Conservation (phyloP, 2,888 invertebrate species). For the Choristoneura rosaceana region DNA sequence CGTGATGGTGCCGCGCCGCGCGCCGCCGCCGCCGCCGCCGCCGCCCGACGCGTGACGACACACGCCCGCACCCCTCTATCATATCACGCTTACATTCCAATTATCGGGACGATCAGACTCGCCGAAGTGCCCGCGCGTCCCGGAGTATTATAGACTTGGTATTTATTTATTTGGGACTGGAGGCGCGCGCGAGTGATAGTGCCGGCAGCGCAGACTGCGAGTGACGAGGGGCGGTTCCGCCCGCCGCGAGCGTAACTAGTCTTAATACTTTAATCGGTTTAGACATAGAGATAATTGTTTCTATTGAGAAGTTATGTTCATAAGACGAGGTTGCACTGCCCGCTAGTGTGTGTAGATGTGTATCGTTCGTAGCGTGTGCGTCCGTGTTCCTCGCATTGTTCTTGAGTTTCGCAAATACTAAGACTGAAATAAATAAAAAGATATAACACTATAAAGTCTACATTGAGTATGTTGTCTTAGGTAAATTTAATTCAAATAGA, state of each 20-base stretch:
- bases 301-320: conserved; percentile 63
- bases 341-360: conserved; percentile 61
- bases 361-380: conserved; percentile 60
- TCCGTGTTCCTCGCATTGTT: conserved; percentile 76
- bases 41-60: conserved; percentile 62
- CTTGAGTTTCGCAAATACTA: conserved; percentile 82
- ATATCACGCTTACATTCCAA: conserved; percentile 85
- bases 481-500: conserved; percentile 84
- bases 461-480: conserved; percentile 83
- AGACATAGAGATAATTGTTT: conserved; percentile 65
- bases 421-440: conserved; percentile 84
- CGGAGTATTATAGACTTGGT: conserved; percentile 81
- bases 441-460: conserved; percentile 82
- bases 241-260: conserved; percentile 60
- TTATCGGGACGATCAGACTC: conserved; percentile 77
- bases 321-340: conserved; percentile 63
- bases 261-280: conserved; percentile 67
- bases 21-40: conserved; percentile 47
- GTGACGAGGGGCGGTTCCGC: conserved; percentile 46
- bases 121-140: conserved; percentile 70
- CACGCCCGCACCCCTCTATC: conserved; percentile 58
- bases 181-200: conserved; percentile 48
- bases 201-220: conserved; percentile 43
- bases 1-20: conserved; percentile 67
- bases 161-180: conserved; percentile 81